Evolutionary conservation across 2,797 vertebrate species (phyloP), one percentile per base, ranked within the genome.

Genomic region (Crocodylus rhombifer): DNA sequence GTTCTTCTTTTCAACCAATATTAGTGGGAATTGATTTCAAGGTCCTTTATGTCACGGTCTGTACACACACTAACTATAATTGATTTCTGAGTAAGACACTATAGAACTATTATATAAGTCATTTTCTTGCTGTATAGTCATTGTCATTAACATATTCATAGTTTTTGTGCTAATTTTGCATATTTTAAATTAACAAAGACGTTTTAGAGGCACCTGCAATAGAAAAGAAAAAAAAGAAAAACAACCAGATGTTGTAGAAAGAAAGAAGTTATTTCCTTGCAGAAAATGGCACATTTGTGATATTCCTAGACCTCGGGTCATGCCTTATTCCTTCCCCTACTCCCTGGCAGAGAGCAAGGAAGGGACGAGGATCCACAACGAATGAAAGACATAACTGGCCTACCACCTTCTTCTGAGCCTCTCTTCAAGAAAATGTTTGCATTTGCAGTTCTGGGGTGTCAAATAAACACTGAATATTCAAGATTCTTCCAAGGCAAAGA

Each of bases 1-100:
- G 81, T 33, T 64, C 65, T 76, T 89, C 89, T 74, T 93, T 93
- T 63, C 28, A 75, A 80, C 58, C 62, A 65, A 86, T 65, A 83
- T 63, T 93, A 14, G 75, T 30, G 33, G 91, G 92, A 95, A 93
- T 86, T 93, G 82, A 91, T 95, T 94, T 91, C 74, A 91, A 86
- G 78, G 14, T 86, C 42, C 36, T 58, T 76, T 91, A 84, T 89
- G 76, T 90, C 78, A 87, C 77, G 63, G 36, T 62, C 33, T 51
- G 42, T 51, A 51, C 42, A 51, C 42, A 51, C 42, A 51, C 42
- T 87, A 87, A 84, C 87, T 80, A 65, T 23, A 61, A 80, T 57
- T 92, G 77, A 87, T 82, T 94, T 61, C 76, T 67, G 92, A 14
- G 61, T 77, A 91, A 51, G 77, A 63, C 74, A 85, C 15, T 42